Evolutionary conservation across 2,113 vertebrate species (phyloP).

Genomic region (Syngnathus scovelli): DNA sequence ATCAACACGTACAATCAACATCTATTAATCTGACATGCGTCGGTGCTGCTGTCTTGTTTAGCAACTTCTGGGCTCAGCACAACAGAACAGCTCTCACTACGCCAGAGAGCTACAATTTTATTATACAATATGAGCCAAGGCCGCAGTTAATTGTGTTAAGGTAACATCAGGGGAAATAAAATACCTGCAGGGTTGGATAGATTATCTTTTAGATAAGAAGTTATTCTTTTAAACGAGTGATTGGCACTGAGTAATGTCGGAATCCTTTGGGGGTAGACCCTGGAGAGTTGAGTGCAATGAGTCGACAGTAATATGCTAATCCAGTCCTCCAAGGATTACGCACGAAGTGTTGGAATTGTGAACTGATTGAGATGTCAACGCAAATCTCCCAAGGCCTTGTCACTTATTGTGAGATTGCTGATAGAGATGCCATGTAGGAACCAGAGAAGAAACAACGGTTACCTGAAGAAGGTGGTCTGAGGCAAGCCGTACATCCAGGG

Average conservation of each 20-base stretch:
- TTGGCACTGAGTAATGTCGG: not conserved
- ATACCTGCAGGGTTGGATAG: conserved; percentile 25
- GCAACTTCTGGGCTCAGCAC: not conserved
- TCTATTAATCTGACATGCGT: not conserved
- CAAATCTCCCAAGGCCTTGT: not conserved
- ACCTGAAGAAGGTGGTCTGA: conserved; percentile 95
- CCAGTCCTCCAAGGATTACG: not conserved
- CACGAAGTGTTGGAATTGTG: not conserved
- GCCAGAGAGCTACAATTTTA: not conserved
- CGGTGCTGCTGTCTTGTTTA: not conserved
- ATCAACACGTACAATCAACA: not conserved
- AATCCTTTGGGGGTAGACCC: not conserved
- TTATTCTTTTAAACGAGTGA: conserved; percentile 5
- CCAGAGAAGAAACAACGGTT: conserved; percentile 12
- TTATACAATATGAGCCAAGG: not conserved
- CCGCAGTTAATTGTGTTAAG: conserved; percentile 14
- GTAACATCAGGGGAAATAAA: conserved; percentile 26
- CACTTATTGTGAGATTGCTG: not conserved
- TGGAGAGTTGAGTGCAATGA: not conserved
- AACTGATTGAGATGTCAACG: not conserved
- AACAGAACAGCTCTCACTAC: not conserved
- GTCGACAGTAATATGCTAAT: not conserved
- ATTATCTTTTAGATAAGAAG: not conserved
- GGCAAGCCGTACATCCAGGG: conserved; percentile 91
- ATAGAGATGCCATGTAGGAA: not conserved